These are phyloP conservation scores for Limonius californicus DNA, from an alignment of 1,140 invertebrate genomes.

Conservation along the genomic window DNA sequence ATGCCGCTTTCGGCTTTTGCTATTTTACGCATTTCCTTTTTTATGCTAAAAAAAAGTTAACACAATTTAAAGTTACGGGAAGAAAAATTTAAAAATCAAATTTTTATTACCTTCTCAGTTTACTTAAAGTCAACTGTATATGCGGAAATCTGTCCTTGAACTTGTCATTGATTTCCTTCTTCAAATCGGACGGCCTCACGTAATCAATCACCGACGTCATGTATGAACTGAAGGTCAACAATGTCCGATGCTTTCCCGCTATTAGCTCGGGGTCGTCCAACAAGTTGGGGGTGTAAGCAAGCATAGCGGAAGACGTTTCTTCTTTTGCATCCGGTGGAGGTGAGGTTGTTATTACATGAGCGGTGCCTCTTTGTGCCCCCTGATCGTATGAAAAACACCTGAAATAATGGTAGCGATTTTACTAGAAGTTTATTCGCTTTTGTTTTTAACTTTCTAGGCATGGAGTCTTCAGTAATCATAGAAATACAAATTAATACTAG, in stretches of 20 bases:
- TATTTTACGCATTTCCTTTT: conserved; percentile 93
- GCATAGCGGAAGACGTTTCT: conserved; percentile 34
- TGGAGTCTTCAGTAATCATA: too few species aligned
- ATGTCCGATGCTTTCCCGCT: conserved; percentile 89
- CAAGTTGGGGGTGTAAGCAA: conserved; percentile 78
- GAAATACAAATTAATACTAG: too few species aligned
- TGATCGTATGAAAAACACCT: conserved; percentile 79
- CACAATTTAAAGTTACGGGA: neutral
- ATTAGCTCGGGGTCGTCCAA: conserved; percentile 94
- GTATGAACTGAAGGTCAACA: conserved; percentile 93
- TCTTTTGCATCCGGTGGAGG: conserved; percentile 54
- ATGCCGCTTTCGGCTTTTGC: conserved; percentile 80
- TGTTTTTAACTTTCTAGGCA: too few species aligned
- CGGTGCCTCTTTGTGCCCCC: conserved; percentile 53
- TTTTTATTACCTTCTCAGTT: conserved; percentile 85
- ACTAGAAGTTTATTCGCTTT: too few species aligned
- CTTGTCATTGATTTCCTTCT: conserved; percentile 97
- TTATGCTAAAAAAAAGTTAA: conserved; percentile 63
- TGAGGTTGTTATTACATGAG: conserved; percentile 54
- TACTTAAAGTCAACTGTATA: conserved; percentile 93
- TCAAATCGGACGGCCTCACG: conserved; percentile 92
- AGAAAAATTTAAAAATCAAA: neutral
- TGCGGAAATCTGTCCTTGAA: conserved; percentile 94
- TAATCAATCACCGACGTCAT: conserved; percentile 97
- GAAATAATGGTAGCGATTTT: too few species aligned